These are phyloP conservation scores for Actinopyga echinites DNA, from an alignment of 53 echinoderm and acorn worm species.

Conservation along the genomic window DNA sequence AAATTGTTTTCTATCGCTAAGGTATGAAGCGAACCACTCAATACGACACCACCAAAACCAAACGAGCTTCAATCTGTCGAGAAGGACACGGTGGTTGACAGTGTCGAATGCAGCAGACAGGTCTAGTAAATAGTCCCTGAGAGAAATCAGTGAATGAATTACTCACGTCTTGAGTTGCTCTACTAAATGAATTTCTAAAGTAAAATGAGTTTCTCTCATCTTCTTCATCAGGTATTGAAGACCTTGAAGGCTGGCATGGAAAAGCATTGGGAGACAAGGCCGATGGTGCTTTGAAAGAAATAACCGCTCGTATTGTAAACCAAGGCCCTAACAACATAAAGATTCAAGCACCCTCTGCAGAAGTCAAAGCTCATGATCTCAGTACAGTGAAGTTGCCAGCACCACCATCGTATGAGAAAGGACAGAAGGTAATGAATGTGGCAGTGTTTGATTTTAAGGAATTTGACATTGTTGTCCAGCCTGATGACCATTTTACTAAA, in stretches of 20 bases:
- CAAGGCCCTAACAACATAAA: slow-evolving; percentile 60
- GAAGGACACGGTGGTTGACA: no score
- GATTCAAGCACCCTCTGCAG: slow-evolving; percentile 39
- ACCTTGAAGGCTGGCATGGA: slow-evolving; percentile 90
- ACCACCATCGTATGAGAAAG: slow-evolving; percentile 66
- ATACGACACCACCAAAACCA: no score
- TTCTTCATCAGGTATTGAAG: slow-evolving; percentile 65
- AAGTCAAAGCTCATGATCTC: slow-evolving; percentile 62
- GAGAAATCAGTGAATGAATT: no score
- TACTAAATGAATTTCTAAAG: not conserved
- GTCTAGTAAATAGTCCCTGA: no score
- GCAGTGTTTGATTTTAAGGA: no score
- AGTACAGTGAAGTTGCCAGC: slow-evolving; percentile 61
- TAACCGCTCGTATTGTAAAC: slow-evolving; percentile 61
- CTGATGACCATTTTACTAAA: no score
- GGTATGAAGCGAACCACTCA: no score
- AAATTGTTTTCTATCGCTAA: no score
- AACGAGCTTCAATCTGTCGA: no score
- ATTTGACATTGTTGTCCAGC: no score
- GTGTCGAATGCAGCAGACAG: no score
- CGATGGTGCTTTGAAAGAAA: slow-evolving; percentile 67
- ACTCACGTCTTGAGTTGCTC: not conserved
- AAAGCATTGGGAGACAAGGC: slow-evolving; percentile 92
- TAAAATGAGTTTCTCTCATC: not conserved
- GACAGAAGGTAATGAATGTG: slow-evolving; percentile 82